These are phyloP conservation scores for Vultur gryphus DNA, from an alignment of 2,797 vertebrate species.

Conservation along the genomic window DNA sequence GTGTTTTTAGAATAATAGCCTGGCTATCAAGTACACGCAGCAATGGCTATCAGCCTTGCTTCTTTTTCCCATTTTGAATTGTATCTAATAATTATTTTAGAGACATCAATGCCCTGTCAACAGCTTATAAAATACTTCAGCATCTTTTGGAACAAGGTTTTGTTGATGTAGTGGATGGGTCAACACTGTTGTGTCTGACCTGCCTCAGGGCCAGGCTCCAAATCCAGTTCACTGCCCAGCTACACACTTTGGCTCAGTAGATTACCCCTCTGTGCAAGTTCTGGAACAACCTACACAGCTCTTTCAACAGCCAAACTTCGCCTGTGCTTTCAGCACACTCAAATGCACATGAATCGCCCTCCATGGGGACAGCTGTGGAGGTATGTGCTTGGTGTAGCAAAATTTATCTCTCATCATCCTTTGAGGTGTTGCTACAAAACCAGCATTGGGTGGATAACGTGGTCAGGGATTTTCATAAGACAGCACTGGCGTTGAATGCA, in stretches of 20 bases:
- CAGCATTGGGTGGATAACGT: accelerated
- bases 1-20: background rate
- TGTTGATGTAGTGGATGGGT: background rate
- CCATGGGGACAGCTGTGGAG: background rate
- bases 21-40: background rate
- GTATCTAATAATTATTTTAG: background rate
- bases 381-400: background rate
- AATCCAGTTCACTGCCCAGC: background rate
- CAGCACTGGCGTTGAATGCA: accelerated
- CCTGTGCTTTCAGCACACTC: background rate
- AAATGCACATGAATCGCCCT: accelerated
- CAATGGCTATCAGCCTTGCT: background rate
- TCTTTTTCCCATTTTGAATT: background rate
- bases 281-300: background rate
- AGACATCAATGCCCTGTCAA: background rate
- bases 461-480: background rate
- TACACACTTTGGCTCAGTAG: background rate
- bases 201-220: background rate
- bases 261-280: background rate
- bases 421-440: background rate
- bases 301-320: background rate
- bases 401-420: background rate
- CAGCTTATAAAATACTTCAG: background rate
- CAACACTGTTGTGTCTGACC: background rate
- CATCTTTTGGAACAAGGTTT: background rate